These are phyloP conservation scores for Loripinus fragilis DNA, from an alignment of 2,888 invertebrate genomes.

Conservation along the genomic window DNA sequence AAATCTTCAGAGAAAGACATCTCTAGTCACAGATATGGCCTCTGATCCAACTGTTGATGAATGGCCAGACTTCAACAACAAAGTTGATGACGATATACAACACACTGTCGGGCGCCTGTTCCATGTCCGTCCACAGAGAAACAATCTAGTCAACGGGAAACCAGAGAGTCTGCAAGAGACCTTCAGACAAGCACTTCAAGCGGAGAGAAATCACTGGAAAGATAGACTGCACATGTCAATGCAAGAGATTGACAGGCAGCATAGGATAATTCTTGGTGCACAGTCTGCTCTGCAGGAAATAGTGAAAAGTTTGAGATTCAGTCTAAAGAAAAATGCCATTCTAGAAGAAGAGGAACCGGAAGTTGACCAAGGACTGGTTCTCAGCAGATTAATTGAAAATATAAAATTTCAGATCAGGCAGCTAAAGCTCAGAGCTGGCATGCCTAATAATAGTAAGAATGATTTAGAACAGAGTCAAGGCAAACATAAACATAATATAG, in stretches of 20 bases:
- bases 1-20: too few relatives aligned
- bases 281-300: conserved; percentile 66
- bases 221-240: conserved; percentile 66
- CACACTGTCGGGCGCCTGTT: conserved; percentile 63
- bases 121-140: conserved; percentile 42
- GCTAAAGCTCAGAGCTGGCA: conserved; percentile 58
- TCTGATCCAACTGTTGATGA: conserved; percentile 23
- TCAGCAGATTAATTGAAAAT: conserved; percentile 54
- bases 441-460: conserved; percentile 43
- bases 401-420: conserved; percentile 63
- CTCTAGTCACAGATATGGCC: background rate
- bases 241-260: conserved; percentile 73
- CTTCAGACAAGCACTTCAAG: conserved; percentile 64
- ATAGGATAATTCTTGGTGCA: conserved; percentile 60
- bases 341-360: conserved; percentile 61
- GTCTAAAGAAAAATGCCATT: conserved; percentile 28
- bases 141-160: conserved; percentile 38
- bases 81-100: conserved; percentile 71
- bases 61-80: conserved; percentile 5
- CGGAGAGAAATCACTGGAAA: conserved; percentile 75
- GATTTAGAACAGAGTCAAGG: conserved; percentile 45
- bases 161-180: conserved; percentile 43
- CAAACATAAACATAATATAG: conserved; percentile 52
- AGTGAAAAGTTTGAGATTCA: conserved; percentile 52
- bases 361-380: conserved; percentile 43